A percentile compares a stretch with the other conserved stretches of the same genome.
Evolutionary conservation across 1,140 invertebrate species (phyloP).

Genomic region (Temnothorax longispinosus): DNA sequence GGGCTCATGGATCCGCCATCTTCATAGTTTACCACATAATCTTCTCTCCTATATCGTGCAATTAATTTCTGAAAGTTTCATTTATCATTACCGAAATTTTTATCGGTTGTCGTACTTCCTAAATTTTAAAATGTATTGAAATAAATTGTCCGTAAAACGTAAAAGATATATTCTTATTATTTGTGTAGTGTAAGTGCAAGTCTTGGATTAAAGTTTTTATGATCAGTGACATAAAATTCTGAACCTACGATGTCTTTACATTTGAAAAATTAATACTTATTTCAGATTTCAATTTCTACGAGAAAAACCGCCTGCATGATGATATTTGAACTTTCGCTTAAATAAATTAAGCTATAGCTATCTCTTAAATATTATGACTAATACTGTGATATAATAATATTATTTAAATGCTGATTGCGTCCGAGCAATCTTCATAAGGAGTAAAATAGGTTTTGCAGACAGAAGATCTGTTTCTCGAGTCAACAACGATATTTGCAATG

Average conservation of each 20-base stretch:
- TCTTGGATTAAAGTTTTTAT: background rate
- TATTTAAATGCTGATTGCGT: background rate
- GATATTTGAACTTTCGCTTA: background rate
- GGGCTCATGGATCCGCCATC: background rate
- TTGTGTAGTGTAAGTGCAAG: background rate
- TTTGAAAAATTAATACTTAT: background rate
- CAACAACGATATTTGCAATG: background rate
- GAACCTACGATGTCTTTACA: background rate
- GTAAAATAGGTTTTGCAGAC: background rate
- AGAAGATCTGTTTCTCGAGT: background rate
- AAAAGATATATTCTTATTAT: background rate
- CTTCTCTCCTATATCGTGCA: background rate
- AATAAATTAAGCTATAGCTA: constrained; percentile 3
- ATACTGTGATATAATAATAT: background rate
- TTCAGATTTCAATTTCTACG: background rate
- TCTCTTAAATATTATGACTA: background rate
- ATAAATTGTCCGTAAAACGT: background rate
- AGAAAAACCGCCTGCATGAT: background rate
- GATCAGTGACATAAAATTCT: background rate
- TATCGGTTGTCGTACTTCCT: background rate
- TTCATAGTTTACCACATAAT: constrained; percentile 1
- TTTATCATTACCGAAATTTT: background rate
- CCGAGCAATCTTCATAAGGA: background rate
- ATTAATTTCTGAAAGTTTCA: constrained; percentile 5
- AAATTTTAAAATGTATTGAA: background rate